A percentile compares a stretch with the other conserved stretches of the same genome.
Conservation (phyloP, 2,888 invertebrate genomes). For the Tupiocoris notatus region DNA sequence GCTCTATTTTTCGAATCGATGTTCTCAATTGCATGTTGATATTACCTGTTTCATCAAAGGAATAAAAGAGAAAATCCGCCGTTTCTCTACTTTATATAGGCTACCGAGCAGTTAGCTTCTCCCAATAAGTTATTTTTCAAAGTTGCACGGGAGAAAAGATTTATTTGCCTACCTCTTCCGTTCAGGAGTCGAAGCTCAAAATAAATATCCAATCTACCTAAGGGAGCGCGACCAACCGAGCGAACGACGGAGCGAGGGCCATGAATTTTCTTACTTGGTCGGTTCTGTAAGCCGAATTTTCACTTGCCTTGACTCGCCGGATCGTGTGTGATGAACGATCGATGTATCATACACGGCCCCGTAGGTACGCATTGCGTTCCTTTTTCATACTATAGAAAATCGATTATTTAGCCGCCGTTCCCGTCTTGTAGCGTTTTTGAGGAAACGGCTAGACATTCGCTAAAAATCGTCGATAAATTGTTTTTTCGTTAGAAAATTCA, state of each 20-base stretch:
- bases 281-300: neutral
- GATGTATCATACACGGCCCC: too few relatives aligned
- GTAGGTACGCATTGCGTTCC: too few relatives aligned
- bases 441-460: too few relatives aligned
- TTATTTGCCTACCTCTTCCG: neutral
- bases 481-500: too few relatives aligned
- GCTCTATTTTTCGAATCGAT: too few relatives aligned
- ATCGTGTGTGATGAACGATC: neutral
- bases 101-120: neutral
- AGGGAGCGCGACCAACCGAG: neutral
- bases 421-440: too few relatives aligned
- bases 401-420: too few relatives aligned
- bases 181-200: neutral
- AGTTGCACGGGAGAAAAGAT: neutral
- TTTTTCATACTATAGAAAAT: too few relatives aligned
- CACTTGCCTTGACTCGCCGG: neutral
- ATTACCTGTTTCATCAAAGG: neutral
- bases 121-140: neutral
- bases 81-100: neutral
- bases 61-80: neutral
- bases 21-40: too few relatives aligned
- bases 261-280: neutral
- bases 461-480: too few relatives aligned
- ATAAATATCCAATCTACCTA: neutral
- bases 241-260: neutral